Evolutionary conservation across 2,113 vertebrate species (phyloP).

Genomic region (Microcebus jonahi): DNA sequence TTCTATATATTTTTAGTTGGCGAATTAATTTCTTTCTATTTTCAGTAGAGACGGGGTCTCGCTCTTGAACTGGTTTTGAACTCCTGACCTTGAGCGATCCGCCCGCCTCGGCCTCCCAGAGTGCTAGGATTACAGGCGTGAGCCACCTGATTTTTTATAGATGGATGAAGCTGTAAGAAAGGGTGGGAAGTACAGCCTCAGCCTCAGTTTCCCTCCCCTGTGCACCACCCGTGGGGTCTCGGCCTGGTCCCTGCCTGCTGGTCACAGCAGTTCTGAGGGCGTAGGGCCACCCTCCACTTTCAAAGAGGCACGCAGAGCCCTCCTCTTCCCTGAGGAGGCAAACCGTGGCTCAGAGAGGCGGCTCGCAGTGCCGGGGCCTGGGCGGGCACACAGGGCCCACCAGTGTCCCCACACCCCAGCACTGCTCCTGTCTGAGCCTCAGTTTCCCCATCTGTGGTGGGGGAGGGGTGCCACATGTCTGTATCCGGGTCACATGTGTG

Average conservation of each 20-base stretch:
- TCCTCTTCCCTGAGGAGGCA: background rate
- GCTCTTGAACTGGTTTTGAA: too few relatives aligned
- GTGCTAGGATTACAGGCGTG: too few relatives aligned
- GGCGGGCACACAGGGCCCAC: background rate
- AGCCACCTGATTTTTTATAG: background rate
- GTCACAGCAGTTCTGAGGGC: accelerated
- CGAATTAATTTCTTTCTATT: too few relatives aligned
- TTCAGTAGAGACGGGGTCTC: too few relatives aligned
- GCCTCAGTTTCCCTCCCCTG: too few relatives aligned
- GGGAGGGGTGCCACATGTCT: background rate
- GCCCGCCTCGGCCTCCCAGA: too few relatives aligned
- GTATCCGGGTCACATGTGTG: accelerated
- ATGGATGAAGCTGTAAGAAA: background rate
- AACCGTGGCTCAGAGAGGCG: background rate
- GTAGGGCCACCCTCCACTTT: background rate
- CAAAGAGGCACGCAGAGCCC: background rate
- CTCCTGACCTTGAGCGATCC: too few relatives aligned
- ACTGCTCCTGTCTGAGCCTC: background rate
- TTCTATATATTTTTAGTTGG: too few relatives aligned
- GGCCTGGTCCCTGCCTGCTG: accelerated
- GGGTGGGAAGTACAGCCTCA: background rate
- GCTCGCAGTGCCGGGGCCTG: background rate
- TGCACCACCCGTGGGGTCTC: background rate
- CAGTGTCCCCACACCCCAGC: accelerated
- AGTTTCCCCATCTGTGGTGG: background rate